These are phyloP conservation scores for Cephalotes varians DNA, from an alignment of 2,888 invertebrate species.

Conservation along the genomic window DNA sequence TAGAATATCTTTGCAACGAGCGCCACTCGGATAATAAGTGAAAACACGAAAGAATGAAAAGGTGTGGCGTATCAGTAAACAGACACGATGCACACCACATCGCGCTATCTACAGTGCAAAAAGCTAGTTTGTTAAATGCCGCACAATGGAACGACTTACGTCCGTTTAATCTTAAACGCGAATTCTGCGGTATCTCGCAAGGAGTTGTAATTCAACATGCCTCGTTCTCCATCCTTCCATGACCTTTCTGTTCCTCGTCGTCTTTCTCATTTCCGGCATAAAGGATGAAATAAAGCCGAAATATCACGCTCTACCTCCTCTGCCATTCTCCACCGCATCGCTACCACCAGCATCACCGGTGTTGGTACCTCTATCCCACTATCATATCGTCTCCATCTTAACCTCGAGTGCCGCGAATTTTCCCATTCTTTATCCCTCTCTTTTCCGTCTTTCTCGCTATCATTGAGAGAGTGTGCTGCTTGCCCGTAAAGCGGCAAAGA, in stretches of 20 bases:
- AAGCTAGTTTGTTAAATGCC: constrained; percentile 74
- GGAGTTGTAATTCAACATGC: constrained; percentile 84
- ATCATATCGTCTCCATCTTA: constrained; percentile 64
- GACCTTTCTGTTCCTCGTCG: constrained; percentile 52
- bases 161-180: constrained; percentile 84
- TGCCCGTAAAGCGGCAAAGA: constrained; percentile 74
- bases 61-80: constrained; percentile 50
- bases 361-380: constrained; percentile 64
- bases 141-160: constrained; percentile 82
- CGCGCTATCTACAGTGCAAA: constrained; percentile 60
- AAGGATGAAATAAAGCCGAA: constrained; percentile 84
- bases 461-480: constrained; percentile 37
- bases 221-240: constrained; percentile 71
- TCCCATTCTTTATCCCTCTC: constrained; percentile 54
- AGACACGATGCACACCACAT: not conserved
- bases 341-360: constrained; percentile 63
- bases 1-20: not conserved
- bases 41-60: constrained; percentile 37
- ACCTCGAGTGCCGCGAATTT: constrained; percentile 74
- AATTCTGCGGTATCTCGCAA: constrained; percentile 85
- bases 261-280: constrained; percentile 73
- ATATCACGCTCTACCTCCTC: constrained; percentile 74
- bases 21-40: not conserved
- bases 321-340: constrained; percentile 69
- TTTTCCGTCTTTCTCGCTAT: constrained; percentile 51